Evolutionary conservation across 2,888 invertebrate genomes (phyloP), one percentile per base, ranked within the genome.

Genomic region (Teleiodes luculella): DNA sequence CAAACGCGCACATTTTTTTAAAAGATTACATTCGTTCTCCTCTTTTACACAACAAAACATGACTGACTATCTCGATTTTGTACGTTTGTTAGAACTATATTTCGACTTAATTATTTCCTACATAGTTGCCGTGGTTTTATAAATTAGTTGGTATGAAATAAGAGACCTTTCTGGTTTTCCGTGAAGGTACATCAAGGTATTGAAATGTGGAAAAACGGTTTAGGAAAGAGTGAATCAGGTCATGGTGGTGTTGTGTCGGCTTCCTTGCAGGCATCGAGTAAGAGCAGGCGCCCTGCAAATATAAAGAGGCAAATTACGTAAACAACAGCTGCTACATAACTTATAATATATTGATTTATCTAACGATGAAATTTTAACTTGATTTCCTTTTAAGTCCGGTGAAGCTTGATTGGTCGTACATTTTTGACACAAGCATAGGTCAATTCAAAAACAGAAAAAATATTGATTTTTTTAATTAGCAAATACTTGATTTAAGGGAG

Each of bases 241-340:
- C 74, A 48, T 83, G 53, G 86, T 89, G 70, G 74, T 73, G 70
- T 88, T 88, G 74, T 78, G 78, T 58, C 28, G 37, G 62, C 80
- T 79, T 58, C 80, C 70, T 70, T 86, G 88, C 41, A 87, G 73
- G 70, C 90, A 90, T 60, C 88, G 76, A 58, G 87, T 89, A 56
- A 90, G 81, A 59, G 85, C 82, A 36, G 88, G 89, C 54, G 90
- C 83, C 69, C 90, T 90, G 86, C 13, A 86, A 87, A 41, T 10
- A 24, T 4, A 41, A 10, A 41, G 1, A 37, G 14, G 30, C 16
- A 35, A 4, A 11, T 52, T 52, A 33, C n/a, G 20, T 20, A 14
- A 2, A 14, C 1, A 7, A n/a, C 2, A n/a, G n/a, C n/a, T n/a
- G n/a, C n/a, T n/a, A n/a, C n/a, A n/a, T n/a, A n/a, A n/a, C n/a